Conservation (phyloP, 2,797 vertebrate genomes). For the Ptychadena robeensis region DNA sequence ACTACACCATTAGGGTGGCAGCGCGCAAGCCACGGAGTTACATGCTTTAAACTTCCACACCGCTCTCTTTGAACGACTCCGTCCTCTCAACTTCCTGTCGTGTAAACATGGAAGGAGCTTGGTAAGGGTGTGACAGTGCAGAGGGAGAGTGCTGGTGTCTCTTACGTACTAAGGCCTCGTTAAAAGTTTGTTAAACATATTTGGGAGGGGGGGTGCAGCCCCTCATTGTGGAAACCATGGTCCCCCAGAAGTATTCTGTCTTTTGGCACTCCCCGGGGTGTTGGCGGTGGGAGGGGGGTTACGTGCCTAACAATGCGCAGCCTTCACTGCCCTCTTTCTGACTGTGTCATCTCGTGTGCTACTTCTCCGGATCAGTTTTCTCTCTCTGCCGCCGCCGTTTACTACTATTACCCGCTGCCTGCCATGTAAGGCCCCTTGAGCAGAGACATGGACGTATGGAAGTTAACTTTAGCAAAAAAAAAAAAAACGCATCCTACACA, state of each 20-base stretch:
- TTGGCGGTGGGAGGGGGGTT: not conserved
- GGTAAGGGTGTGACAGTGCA: constrained; percentile 9
- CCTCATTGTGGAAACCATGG: too few species aligned
- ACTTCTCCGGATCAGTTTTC: too few species aligned
- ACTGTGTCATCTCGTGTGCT: not conserved
- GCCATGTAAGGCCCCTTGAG: too few species aligned
- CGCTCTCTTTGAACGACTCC: not conserved
- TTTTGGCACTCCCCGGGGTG: not conserved
- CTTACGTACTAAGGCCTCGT: not conserved
- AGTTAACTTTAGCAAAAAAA: not conserved
- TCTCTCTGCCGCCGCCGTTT: too few species aligned
- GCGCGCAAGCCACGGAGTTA: too few species aligned
- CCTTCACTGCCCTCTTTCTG: not conserved
- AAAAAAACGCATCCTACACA: too few species aligned
- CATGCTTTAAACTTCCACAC: not conserved
- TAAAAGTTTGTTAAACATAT: not conserved
- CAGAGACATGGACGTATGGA: not conserved
- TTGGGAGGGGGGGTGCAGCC: not conserved
- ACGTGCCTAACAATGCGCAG: too few species aligned
- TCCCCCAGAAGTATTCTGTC: too few species aligned
- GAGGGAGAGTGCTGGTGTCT: not conserved
- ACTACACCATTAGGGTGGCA: not conserved
- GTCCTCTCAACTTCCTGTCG: not conserved
- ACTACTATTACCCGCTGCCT: too few species aligned
- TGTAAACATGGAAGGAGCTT: not conserved